phyloP scores from a whole-genome alignment of 2,888 invertebrate genomes.

The Seladonia tumulorum region DNA sequence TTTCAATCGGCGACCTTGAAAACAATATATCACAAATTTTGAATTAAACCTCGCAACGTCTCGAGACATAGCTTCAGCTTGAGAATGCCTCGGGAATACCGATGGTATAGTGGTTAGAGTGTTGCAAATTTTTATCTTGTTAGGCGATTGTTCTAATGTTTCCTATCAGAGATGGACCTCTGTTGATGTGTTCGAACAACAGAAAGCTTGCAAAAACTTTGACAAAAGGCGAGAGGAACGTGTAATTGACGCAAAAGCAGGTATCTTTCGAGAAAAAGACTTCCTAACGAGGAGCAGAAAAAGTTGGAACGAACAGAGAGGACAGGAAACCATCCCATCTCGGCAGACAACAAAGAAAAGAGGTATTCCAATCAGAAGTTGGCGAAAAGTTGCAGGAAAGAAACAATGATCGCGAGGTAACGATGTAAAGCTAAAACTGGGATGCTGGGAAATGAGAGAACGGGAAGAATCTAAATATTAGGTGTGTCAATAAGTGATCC shows the following conservation, averaged over 20 bases:
- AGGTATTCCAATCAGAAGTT: constrained; percentile 18
- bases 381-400: constrained; percentile 1
- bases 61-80: too few species aligned
- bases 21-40: too few species aligned
- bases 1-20: too few species aligned
- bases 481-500: neutral
- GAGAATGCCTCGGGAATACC: too few species aligned
- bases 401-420: constrained; percentile 8
- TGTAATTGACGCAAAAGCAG: neutral
- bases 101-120: neutral
- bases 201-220: neutral
- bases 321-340: neutral
- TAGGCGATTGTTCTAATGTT: neutral
- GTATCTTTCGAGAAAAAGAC: neutral
- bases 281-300: neutral
- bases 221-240: neutral
- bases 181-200: neutral
- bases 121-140: neutral
- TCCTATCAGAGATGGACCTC: neutral
- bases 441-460: neutral
- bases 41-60: too few species aligned
- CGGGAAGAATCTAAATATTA: constrained; percentile 3
- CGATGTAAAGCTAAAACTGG: constrained; percentile 6
- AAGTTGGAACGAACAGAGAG: constrained; percentile 5
- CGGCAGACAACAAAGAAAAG: neutral